These are phyloP conservation scores for Dioctria rufipes DNA, from an alignment of 2,888 invertebrate species.

Conservation along the genomic window DNA sequence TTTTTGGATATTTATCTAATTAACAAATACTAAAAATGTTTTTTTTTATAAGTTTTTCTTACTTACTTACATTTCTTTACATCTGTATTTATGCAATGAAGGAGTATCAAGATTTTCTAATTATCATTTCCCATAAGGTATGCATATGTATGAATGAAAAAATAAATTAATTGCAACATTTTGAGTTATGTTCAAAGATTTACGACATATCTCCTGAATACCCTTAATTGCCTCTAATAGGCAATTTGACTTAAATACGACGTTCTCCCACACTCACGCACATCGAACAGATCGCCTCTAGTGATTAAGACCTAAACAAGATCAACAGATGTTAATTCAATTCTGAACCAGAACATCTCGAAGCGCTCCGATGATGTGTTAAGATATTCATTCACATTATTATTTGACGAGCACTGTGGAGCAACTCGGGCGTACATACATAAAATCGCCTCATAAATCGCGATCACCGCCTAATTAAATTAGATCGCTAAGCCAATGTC, in stretches of 20 bases:
- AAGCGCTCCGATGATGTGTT: background rate
- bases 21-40: too few species aligned
- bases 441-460: conserved; percentile 22
- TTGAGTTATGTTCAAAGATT: background rate
- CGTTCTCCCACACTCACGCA: conserved; percentile 21
- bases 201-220: conserved; percentile 1
- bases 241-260: conserved; percentile 21
- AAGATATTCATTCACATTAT: background rate
- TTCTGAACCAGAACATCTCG: conserved; percentile 24
- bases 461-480: conserved; percentile 41
- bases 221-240: conserved; percentile 9
- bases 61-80: too few species aligned
- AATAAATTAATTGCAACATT: too few species aligned
- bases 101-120: too few species aligned
- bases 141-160: too few species aligned
- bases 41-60: too few species aligned
- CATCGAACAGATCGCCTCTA: background rate
- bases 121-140: too few species aligned
- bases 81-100: too few species aligned
- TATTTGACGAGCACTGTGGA: background rate
- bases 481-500: conserved; percentile 30
- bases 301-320: conserved; percentile 12
- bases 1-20: too few species aligned
- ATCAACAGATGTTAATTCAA: conserved; percentile 43
- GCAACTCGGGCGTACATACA: background rate